Conservation (phyloP, 1,140 invertebrate species). For the Homalodisca vitripennis region DNA sequence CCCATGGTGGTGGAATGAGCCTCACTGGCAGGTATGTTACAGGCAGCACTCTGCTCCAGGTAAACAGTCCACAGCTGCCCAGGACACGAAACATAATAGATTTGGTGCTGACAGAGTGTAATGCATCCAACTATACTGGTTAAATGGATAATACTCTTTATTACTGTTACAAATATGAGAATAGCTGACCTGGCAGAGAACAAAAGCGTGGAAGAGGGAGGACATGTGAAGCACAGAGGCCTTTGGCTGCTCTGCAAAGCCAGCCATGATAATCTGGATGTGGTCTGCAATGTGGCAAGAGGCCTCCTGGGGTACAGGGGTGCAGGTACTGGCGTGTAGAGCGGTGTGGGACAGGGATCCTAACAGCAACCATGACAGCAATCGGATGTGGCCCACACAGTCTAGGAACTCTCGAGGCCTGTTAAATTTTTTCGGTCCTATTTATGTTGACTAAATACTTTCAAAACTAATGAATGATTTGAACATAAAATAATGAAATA, state of each 20-base stretch:
- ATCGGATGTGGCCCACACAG: slow-evolving; percentile 90
- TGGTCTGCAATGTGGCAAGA: slow-evolving; percentile 96
- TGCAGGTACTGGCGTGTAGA: slow-evolving; percentile 59
- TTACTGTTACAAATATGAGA: background rate
- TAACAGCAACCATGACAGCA: slow-evolving; percentile 93
- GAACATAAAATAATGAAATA: too few relatives aligned
- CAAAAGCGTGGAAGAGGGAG: slow-evolving; percentile 78
- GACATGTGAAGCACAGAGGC: slow-evolving; percentile 91
- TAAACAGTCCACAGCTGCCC: slow-evolving; percentile 96
- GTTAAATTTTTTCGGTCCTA: too few relatives aligned
- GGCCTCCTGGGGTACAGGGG: slow-evolving; percentile 93
- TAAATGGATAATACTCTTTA: background rate
- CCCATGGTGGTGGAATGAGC: slow-evolving; percentile 69
- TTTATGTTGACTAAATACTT: too few relatives aligned
- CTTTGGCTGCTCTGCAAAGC: slow-evolving; percentile 96
- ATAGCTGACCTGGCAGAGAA: slow-evolving; percentile 64
- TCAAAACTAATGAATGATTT: too few relatives aligned
- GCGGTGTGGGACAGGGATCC: slow-evolving; percentile 89
- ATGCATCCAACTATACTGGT: too few relatives aligned
- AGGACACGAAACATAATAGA: background rate
- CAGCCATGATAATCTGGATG: slow-evolving; percentile 91
- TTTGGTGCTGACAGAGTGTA: too few relatives aligned
- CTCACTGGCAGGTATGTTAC: slow-evolving; percentile 63
- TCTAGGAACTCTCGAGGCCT: slow-evolving; percentile 93
- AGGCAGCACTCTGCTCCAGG: slow-evolving; percentile 83